Percentiles rank a stretch among this genome's conserved stretches.
Conservation (phyloP, 2,797 vertebrate species). For the Bovichtus diacanthus region DNA sequence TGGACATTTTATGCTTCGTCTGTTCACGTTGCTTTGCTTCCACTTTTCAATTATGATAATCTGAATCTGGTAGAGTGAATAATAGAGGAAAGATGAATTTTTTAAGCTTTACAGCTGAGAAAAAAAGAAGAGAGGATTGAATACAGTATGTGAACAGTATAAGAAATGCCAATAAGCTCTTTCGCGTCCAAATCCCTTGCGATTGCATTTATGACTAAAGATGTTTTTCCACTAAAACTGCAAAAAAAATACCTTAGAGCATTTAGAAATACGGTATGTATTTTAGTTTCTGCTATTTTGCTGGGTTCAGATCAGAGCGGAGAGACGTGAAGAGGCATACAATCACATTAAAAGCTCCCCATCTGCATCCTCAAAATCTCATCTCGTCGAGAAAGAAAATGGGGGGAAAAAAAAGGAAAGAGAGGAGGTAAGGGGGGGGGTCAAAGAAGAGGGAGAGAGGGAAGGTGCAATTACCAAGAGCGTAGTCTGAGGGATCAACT, state of each 20-base stretch:
- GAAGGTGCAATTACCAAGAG: constrained; percentile 84
- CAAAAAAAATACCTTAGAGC: neutral
- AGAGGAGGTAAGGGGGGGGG: neutral
- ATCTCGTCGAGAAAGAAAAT: constrained; percentile 53
- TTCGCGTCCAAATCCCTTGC: neutral
- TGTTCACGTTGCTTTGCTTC: constrained; percentile 69
- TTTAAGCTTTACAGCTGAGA: constrained; percentile 50
- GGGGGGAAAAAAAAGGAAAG: neutral
- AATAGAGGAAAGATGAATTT: constrained; percentile 67
- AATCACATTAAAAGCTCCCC: constrained; percentile 65
- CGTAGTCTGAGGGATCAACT: constrained; percentile 85
- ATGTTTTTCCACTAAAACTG: neutral
- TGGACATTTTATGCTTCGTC: constrained; percentile 69
- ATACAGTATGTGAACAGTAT: constrained; percentile 12
- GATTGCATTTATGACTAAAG: neutral
- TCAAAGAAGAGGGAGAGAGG: constrained; percentile 32
- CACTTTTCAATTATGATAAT: constrained; percentile 78
- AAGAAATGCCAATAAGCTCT: neutral
- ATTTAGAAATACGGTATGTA: neutral
- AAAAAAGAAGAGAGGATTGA: constrained; percentile 1
- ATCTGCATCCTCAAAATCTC: constrained; percentile 72
- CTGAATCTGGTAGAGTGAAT: constrained; percentile 65
- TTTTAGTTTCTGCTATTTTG: constrained; percentile 40
- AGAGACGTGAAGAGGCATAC: constrained; percentile 52
- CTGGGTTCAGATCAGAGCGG: constrained; percentile 57